Evolutionary conservation across 2,888 invertebrate genomes (phyloP).

Genomic region (Boloria selene): DNA sequence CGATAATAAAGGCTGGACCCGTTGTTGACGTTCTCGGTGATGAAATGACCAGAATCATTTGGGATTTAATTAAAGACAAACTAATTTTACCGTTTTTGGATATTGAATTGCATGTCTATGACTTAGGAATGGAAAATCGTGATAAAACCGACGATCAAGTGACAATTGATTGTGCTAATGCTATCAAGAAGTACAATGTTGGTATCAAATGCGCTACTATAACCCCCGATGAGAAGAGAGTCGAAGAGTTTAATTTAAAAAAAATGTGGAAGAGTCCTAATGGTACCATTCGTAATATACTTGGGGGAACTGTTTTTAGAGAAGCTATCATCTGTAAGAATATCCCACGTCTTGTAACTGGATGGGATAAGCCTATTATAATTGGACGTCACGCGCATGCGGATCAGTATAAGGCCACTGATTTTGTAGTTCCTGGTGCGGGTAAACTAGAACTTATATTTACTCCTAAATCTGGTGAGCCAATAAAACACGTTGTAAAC

Average conservation of each 20-base stretch:
- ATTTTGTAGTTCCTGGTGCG: constrained; percentile 95
- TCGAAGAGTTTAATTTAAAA: constrained; percentile 93
- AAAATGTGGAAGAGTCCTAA: constrained; percentile 96
- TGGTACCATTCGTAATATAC: constrained; percentile 93
- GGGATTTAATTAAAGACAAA: constrained; percentile 99
- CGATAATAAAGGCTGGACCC: constrained; percentile 90
- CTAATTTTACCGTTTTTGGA: constrained; percentile 97
- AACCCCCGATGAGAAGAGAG: constrained; percentile 98
- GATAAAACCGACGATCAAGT: constrained; percentile 97
- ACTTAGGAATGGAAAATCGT: constrained; percentile 96
- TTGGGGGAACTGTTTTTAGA: constrained; percentile 92
- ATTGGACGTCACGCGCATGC: constrained; percentile 99
- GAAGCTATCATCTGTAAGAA: constrained; percentile 95
- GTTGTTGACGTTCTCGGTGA: constrained; percentile 97
- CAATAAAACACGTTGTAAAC: constrained; percentile 89
- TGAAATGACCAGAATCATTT: constrained; percentile 98
- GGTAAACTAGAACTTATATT: constrained; percentile 94
- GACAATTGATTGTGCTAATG: constrained; percentile 97
- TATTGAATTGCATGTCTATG: constrained; percentile 95
- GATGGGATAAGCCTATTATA: constrained; percentile 98
- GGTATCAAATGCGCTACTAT: constrained; percentile 99
- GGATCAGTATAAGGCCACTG: constrained; percentile 98
- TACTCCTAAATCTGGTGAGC: constrained; percentile 85
- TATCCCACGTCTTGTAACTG: constrained; percentile 96
- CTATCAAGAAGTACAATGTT: constrained; percentile 97